phyloP scores from a whole-genome alignment of 92 coral and sea anemone genomes.

The Epizoanthus fatuus region DNA sequence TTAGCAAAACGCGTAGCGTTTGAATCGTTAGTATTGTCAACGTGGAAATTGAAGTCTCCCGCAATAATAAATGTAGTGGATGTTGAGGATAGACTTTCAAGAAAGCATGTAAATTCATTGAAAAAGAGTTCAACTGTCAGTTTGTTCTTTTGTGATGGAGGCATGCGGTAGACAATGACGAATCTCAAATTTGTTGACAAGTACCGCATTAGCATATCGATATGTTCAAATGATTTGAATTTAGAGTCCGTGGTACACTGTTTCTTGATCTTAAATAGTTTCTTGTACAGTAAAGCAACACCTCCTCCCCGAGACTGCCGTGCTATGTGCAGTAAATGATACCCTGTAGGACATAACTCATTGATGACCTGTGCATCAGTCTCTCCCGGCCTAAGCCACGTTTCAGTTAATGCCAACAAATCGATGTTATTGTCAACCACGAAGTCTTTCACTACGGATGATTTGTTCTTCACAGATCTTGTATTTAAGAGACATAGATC shows the following conservation, averaged over 20 bases:
- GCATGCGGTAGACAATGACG: too few relatives aligned
- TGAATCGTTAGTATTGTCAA: too few relatives aligned
- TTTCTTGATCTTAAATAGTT: background rate
- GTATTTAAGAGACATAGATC: too few relatives aligned
- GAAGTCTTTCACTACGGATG: too few relatives aligned
- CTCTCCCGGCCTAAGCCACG: too few relatives aligned
- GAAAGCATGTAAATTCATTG: background rate
- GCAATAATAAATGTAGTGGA: background rate
- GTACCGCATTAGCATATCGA: constrained; percentile 12
- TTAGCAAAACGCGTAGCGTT: too few relatives aligned
- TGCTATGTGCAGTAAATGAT: constrained; percentile 23
- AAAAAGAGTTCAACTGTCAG: background rate
- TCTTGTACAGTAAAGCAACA: constrained; percentile 41
- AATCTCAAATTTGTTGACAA: constrained; percentile 17
- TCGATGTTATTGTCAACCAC: too few relatives aligned
- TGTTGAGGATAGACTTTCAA: background rate
- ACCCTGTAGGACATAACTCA: constrained; percentile 46
- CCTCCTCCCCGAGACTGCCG: constrained; percentile 40
- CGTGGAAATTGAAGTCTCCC: constrained; percentile 25
- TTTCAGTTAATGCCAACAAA: too few relatives aligned
- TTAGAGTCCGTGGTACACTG: too few relatives aligned
- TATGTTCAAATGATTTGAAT: too few relatives aligned
- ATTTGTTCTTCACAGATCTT: too few relatives aligned
- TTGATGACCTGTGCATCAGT: constrained; percentile 12
- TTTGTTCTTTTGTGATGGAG: too few relatives aligned